Evolutionary conservation across 2,113 vertebrate species (phyloP), one percentile per base, ranked within the genome.

Genomic region (Podarcis raffonei): DNA sequence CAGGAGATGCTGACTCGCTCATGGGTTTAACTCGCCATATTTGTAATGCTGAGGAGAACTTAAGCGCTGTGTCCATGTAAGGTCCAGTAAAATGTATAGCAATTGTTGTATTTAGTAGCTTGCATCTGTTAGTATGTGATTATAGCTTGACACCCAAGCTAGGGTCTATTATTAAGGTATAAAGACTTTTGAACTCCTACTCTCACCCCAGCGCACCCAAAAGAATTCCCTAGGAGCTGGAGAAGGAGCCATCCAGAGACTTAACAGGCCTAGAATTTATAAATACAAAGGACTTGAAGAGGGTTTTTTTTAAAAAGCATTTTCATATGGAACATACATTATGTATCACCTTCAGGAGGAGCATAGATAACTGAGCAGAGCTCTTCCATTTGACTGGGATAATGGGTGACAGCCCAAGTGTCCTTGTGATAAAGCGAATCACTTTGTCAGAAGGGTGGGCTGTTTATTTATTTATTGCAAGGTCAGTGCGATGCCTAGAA

Each of bases 311-410:
- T 69, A 79, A 87, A 90, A 72, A 57, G 91, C 87, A 91, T 91
- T 90, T 94, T 94, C 94, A 90, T 59, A 76, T 78, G 86, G 76
- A 65, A 30, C 81, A 94, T 89, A 84, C 86, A 93, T 95, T 96
- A 94, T 93, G 92, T 96, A 84, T 93, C 88, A 95, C 92, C 87
- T 94, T 84, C 89, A 93, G 92, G 81, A 77, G 81, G 75, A 95
- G 87, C 81, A 94, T 90, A 96, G 95, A 95, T 93, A 95, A 96
- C 90, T 91, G 86, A 92, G 87, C 48, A 83, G 90, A 68, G 0
- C 0, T 79, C 68, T 89, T 82, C 18, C 83, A 86, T 88, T 95
- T 92, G 77, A 66, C 72, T 71, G 42, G 90, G 79, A 87, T 88
- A 90, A 81, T 95, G 68, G 90, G 91, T 88, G 90, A 89, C 88